Evolutionary conservation across 1,140 invertebrate genomes (phyloP).

Genomic region (Nasonia longicornis): DNA sequence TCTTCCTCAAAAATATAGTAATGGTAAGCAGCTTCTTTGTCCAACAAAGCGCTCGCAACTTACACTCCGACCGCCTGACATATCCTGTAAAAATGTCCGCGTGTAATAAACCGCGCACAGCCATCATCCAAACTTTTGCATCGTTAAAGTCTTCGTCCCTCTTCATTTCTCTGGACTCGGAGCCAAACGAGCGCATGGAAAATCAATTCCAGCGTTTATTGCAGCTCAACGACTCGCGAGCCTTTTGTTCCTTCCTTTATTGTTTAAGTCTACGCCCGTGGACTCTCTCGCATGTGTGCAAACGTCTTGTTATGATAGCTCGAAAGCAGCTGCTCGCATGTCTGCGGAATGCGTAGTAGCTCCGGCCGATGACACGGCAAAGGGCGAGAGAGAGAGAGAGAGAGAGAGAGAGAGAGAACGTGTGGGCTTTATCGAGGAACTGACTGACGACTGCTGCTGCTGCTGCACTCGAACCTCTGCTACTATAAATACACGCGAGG

Average conservation of each 20-base stretch:
- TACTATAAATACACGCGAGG: conserved; percentile 21
- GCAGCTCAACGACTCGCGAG: neutral
- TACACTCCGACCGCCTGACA: neutral
- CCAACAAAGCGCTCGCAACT: neutral
- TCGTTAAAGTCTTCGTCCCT: neutral
- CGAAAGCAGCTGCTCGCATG: conserved; percentile 18
- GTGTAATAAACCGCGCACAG: no score
- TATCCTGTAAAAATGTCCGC: neutral
- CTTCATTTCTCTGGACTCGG: neutral
- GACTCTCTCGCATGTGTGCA: neutral
- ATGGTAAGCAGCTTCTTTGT: neutral
- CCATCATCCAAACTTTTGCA: no score
- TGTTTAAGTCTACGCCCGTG: neutral
- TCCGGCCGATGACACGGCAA: conserved; percentile 27
- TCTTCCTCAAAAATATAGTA: neutral
- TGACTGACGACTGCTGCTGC: neutral
- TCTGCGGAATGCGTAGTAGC: conserved; percentile 7
- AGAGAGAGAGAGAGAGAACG: neutral
- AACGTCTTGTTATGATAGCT: conserved; percentile 26
- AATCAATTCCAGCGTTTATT: neutral
- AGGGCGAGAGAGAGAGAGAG: neutral
- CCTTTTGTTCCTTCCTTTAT: neutral
- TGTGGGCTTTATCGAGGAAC: neutral
- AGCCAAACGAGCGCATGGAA: neutral
- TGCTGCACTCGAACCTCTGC: neutral